Percentiles rank a stretch among this genome's conserved stretches.
These are phyloP conservation scores for Cepaea hortensis DNA, from an alignment of 2,888 invertebrate genomes.

Conservation along the genomic window DNA sequence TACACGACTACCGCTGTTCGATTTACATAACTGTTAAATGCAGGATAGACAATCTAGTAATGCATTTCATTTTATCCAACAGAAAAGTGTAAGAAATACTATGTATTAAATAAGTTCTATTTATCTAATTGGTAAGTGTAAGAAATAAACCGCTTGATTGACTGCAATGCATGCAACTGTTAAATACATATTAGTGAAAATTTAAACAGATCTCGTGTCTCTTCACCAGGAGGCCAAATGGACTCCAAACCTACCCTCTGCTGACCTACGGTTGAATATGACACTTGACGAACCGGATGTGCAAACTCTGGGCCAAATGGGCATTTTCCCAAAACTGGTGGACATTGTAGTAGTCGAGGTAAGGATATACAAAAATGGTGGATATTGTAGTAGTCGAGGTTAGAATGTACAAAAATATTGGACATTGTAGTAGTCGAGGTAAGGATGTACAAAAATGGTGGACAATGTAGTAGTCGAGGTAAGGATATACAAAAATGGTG, in stretches of 20 bases:
- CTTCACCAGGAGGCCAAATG: constrained; percentile 59
- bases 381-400: constrained; percentile 68
- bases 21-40: no score
- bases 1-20: no score
- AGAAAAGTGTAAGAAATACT: no score
- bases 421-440: constrained; percentile 68
- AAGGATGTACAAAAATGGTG: constrained; percentile 52
- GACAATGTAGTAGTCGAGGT: constrained; percentile 68
- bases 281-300: constrained; percentile 51
- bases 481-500: constrained; percentile 22
- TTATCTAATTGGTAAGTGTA: no score
- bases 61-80: no score
- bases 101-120: no score
- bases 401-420: constrained; percentile 13
- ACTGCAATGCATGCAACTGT: no score
- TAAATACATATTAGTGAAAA: no score
- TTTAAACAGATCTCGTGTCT: background rate
- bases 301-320: constrained; percentile 32
- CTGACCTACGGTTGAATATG: constrained; percentile 55
- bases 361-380: constrained; percentile 18
- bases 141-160: no score
- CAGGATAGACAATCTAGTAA: no score
- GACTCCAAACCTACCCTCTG: constrained; percentile 51
- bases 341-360: constrained; percentile 68
- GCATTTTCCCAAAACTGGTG: constrained; percentile 58